Conservation (phyloP, 2,797 vertebrate genomes). For the Sebastes itinus region DNA sequence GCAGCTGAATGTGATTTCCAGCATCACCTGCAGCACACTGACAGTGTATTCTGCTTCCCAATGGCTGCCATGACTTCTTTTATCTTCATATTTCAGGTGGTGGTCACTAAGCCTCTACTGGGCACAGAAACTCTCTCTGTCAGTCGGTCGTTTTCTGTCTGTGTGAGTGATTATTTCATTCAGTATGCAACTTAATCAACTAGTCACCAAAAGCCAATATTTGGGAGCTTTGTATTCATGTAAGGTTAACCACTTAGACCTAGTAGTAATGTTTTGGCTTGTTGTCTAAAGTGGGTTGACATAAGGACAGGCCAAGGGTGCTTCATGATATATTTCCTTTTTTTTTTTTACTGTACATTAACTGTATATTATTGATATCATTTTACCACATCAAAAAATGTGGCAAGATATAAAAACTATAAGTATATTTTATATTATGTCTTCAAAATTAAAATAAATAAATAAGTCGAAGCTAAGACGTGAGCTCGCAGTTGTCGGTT, state of each 20-base stretch:
- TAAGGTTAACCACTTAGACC: not conserved
- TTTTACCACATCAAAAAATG: not conserved
- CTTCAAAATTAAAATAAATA: not conserved
- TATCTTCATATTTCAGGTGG: not conserved
- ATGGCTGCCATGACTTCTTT: not conserved
- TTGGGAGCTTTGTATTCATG: not conserved
- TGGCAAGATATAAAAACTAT: not conserved
- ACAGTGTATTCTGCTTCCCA: not conserved
- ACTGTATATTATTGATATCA: not conserved
- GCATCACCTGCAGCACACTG: not conserved
- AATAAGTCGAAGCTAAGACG: not conserved
- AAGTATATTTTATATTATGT: not conserved
- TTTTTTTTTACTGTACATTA: not conserved
- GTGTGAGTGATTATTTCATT: not conserved
- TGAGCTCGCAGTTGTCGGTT: slow-evolving; percentile 1
- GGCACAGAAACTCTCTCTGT: not conserved
- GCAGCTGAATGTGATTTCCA: not conserved
- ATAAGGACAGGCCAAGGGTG: not conserved
- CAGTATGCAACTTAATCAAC: not conserved
- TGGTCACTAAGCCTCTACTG: not conserved
- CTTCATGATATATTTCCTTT: not conserved
- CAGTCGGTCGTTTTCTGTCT: not conserved
- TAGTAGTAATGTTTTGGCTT: not conserved
- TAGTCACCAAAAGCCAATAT: not conserved
- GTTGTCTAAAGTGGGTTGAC: not conserved